Base-by-base conservation (phyloP, 2,888 invertebrate species). In the Lasioglossum morio region DNA sequence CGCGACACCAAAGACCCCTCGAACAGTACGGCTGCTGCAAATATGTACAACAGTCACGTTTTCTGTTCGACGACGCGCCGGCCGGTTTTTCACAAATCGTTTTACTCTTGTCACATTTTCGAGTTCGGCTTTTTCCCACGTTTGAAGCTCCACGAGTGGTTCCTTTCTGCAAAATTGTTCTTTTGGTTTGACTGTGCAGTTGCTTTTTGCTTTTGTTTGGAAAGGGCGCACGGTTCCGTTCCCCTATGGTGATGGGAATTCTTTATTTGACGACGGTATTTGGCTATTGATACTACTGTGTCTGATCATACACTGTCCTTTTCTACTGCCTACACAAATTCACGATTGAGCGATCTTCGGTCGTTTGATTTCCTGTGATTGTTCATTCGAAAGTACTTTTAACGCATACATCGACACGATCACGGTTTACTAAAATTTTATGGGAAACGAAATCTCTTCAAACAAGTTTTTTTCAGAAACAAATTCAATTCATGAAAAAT, bases 41-140 rank as follows among this genome's bases (percentile, higher is more conserved):
- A 82, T 77, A 81, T 82, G 79, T 79, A 88, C 77, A 77, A 74
- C 60, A 63, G 82, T 81, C 84, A 87, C 82, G 82, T 87, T 87
- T 48, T 77, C 79, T 72, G 53, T 74, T 81, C 53, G 43, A n/a
- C 72, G 66, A 27, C 73, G 27, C 72, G 66, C n/a, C 73, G 70
- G 81, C 79, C 70, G 72, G 66, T 34, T 34, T 73, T 66, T 40
- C 53, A 34, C 60, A 40, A 78, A 77, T 82, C 72, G 70, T 79
- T 70, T 77, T 37, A 72, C 82, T 75, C 72, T 76, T 66, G 30
- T 84, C 69, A 66, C 82, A 63, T 75, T 69, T 72, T 48, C 60
- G 34, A 46, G 43, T 66, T 60, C 43, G n/a, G 57, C 73, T 34
- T 82, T 82, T 43, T 70, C 48, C 57, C 34, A 34, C 57, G 27